Conservation (phyloP, 2,797 vertebrate genomes). For the Etheostoma nigrum region DNA sequence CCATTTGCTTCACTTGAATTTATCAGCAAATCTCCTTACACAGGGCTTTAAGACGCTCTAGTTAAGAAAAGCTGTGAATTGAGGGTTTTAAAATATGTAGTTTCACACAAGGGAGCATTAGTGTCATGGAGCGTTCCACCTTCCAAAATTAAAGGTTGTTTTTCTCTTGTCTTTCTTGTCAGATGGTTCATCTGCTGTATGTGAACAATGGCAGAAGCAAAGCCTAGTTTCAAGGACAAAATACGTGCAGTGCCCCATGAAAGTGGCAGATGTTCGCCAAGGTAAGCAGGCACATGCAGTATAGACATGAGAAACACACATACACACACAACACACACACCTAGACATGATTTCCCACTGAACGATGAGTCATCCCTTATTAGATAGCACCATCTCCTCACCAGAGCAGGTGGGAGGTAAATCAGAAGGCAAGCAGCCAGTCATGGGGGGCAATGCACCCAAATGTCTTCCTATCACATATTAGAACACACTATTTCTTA, state of each 20-base stretch:
- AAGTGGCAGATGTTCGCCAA: constrained; percentile 38
- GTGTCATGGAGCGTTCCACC: constrained; percentile 13
- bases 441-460: constrained; percentile 13
- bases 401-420: constrained; percentile 37
- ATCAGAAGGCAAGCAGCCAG: constrained; percentile 43
- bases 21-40: neutral
- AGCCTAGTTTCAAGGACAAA: constrained; percentile 35
- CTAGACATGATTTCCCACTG: constrained; percentile 13
- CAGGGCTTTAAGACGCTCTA: neutral
- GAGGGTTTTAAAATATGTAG: constrained; percentile 5
- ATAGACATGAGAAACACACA: constrained; percentile 1
- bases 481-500: constrained; percentile 21
- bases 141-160: constrained; percentile 5
- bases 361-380: constrained; percentile 57
- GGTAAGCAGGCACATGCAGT: neutral
- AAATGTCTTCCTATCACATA: constrained; percentile 5
- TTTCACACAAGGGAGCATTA: constrained; percentile 1
- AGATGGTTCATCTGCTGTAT: constrained; percentile 8
- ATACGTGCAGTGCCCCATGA: neutral
- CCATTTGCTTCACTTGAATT: neutral
- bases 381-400: constrained; percentile 46
- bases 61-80: neutral
- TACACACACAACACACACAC: neutral
- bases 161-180: neutral
- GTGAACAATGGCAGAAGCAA: constrained; percentile 29